These are phyloP conservation scores for Ictidomys tridecemlineatus DNA, from an alignment of 2,113 vertebrate genomes.

Conservation along the genomic window DNA sequence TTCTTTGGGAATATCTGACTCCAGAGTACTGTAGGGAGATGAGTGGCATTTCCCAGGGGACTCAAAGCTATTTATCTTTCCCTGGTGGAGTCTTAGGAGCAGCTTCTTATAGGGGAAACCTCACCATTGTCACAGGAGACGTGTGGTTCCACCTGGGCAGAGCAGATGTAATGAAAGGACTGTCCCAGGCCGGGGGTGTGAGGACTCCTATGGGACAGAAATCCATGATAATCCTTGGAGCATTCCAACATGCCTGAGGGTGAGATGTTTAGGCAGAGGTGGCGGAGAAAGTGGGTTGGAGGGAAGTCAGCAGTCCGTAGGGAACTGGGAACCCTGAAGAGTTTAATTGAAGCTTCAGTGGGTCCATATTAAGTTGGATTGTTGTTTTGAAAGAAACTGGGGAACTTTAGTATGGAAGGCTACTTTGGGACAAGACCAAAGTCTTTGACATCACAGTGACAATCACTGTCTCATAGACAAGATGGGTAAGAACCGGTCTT, in stretches of 20 bases:
- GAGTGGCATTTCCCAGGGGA: neutral
- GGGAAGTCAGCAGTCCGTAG: neutral
- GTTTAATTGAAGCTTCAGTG: neutral
- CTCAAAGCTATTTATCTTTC: neutral
- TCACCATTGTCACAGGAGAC: neutral
- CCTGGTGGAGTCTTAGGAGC: neutral
- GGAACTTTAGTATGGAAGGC: too few relatives aligned
- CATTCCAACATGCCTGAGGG: neutral
- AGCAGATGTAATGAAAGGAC: too few relatives aligned
- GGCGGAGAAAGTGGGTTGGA: neutral
- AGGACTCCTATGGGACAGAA: constrained; percentile 21
- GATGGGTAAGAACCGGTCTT: neutral
- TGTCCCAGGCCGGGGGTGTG: neutral
- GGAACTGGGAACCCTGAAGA: neutral
- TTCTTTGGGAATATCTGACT: neutral
- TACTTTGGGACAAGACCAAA: neutral
- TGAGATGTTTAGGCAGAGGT: neutral
- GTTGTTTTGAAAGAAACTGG: neutral
- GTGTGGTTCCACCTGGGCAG: neutral
- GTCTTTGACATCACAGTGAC: neutral
- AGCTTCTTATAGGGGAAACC: neutral
- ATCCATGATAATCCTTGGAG: neutral
- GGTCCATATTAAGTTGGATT: neutral
- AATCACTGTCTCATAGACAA: neutral
- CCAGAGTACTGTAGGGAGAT: neutral